Base-by-base conservation (phyloP, 2,113 vertebrate species). In the Lipotes vexillifer region DNA sequence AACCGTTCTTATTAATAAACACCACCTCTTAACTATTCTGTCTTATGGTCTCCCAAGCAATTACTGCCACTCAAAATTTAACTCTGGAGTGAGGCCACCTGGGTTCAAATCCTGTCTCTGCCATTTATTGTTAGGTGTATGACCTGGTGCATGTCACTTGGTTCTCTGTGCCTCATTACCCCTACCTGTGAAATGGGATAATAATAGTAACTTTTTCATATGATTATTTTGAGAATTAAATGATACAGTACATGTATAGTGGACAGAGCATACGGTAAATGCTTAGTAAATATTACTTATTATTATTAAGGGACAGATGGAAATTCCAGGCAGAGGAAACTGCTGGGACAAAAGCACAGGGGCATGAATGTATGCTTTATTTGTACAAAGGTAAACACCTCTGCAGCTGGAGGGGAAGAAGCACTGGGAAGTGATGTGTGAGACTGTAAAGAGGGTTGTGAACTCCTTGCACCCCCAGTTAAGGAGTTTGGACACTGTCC, bases 171-270 rank as follows among this genome's bases (percentile, higher is more conserved):
- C 52, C n/a, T 89, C 29, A 2, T 5, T 66, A 15, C 63, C 17
- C 33, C 86, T 6, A 4, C 33, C 17, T 78, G n/a, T 72, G 81
- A 90, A 90, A 90, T 57, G 63, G 27, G 46, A 74, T 36, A 20
- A 66, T 57, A 23, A 20, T 25, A 36, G 55, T 21, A 15, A 8
- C 9, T 68, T 36, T 87, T 55, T 57, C 18, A 2, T 52, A 17
- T 12, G 10, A 72, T 77, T 61, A 41, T 71, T 88, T 82, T 86
- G 77, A 82, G 63, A 95, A 55, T 75, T 78, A 17, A 72, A 31
- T 92, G 61, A 20, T 72, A 15, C 2, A 8, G 9, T 46, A 4
- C 29, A 7, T 84, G 3, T 23, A 6, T 17, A 84, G 29, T 41
- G 23, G 36, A 13, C 29, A 36, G 29, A 68, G 36, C 59, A 33